phyloP scores from a whole-genome alignment of 2,888 invertebrate species.

The Eupelmus urozonus region DNA sequence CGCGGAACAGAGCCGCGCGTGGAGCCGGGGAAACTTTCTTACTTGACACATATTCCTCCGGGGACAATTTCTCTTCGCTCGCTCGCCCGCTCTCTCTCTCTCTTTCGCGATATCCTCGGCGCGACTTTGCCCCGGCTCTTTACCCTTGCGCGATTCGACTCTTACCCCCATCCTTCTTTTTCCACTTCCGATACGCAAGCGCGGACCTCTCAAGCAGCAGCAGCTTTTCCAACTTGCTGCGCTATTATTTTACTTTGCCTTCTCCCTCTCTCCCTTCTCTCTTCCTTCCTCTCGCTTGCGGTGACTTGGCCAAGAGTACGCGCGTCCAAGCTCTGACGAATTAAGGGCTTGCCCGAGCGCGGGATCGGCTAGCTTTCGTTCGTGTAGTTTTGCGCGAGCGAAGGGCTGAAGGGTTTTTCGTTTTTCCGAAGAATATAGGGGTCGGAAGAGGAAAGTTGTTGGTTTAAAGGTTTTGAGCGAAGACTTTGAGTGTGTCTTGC shows the following conservation, averaged over 20 bases:
- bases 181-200: slow-evolving; percentile 26
- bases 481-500: no score
- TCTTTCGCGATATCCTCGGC: neutral
- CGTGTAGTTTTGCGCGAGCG: neutral
- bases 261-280: neutral
- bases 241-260: slow-evolving; percentile 52
- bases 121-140: slow-evolving; percentile 30
- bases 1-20: neutral
- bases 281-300: neutral
- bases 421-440: no score
- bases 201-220: neutral
- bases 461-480: no score
- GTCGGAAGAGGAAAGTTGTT: no score
- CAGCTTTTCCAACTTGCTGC: neutral
- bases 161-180: slow-evolving; percentile 33
- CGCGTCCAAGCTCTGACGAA: slow-evolving; percentile 13
- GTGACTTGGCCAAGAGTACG: no score
- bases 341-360: slow-evolving; percentile 2
- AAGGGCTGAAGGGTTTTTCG: no score
- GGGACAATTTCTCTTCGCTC: slow-evolving; percentile 61
- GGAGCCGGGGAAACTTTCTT: slow-evolving; percentile 56
- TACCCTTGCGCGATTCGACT: slow-evolving; percentile 16
- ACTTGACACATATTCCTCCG: slow-evolving; percentile 64
- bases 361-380: no score
- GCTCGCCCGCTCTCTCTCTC: slow-evolving; percentile 19